A percentile compares a stretch with the other conserved stretches of the same genome.
Evolutionary conservation across 2,888 invertebrate genomes (phyloP).

Genomic region (Conomelus anceps): DNA sequence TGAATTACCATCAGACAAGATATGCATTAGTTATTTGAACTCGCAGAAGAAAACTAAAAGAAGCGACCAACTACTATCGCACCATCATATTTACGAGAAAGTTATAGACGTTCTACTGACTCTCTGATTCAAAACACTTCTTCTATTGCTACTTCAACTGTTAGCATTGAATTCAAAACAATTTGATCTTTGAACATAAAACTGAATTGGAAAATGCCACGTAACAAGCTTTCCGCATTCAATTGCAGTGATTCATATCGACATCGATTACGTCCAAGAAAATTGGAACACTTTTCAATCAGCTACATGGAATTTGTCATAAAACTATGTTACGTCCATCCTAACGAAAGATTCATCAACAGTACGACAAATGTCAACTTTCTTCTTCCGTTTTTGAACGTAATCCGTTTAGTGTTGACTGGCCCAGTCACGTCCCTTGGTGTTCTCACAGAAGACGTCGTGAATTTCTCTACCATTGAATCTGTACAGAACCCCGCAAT

Average conservation of each 20-base stretch:
- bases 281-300: neutral
- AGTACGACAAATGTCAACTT: neutral
- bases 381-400: neutral
- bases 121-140: neutral
- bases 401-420: neutral
- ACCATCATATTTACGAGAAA: too few species aligned
- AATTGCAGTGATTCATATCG: neutral
- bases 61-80: too few species aligned
- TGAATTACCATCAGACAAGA: too few species aligned
- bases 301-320: neutral
- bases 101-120: too few species aligned
- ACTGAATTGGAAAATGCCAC: neutral
- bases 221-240: neutral
- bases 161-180: neutral
- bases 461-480: neutral
- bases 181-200: neutral
- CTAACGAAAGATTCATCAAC: neutral
- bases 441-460: neutral
- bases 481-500: neutral
- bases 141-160: neutral
- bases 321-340: neutral
- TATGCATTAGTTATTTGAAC: too few species aligned
- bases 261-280: neutral
- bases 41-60: too few species aligned
- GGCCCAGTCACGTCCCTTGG: neutral